phyloP scores from a whole-genome alignment of 1,140 invertebrate genomes.

The Heliothis subflexa region DNA sequence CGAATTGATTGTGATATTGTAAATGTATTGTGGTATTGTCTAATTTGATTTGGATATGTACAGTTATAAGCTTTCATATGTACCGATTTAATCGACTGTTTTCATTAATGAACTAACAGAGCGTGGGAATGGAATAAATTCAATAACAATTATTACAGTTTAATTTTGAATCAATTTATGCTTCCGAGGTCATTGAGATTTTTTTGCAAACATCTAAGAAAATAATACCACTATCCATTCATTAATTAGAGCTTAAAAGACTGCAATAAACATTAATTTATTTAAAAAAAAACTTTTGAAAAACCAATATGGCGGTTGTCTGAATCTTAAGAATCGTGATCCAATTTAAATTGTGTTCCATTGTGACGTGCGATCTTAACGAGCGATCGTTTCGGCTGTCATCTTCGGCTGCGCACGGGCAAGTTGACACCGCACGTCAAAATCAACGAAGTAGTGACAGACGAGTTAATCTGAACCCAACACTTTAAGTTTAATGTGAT shows the following conservation, averaged over 20 bases:
- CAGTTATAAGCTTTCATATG: background rate
- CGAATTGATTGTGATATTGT: constrained; percentile 13
- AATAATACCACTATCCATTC: too few relatives aligned
- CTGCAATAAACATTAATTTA: too few relatives aligned
- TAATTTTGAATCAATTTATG: too few relatives aligned
- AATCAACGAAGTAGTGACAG: constrained; percentile 67
- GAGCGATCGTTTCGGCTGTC: constrained; percentile 57
- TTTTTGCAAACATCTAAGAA: too few relatives aligned
- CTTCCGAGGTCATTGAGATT: too few relatives aligned
- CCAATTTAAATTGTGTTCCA: constrained; percentile 62
- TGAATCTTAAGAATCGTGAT: constrained; percentile 50
- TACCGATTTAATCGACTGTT: background rate
- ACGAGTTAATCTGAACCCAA: constrained; percentile 74
- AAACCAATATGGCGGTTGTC: background rate
- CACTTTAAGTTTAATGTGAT: constrained; percentile 51
- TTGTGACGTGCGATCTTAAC: constrained; percentile 50
- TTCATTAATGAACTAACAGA: background rate
- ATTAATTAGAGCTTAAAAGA: too few relatives aligned
- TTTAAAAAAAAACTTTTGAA: too few relatives aligned
- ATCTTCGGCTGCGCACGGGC: constrained; percentile 54
- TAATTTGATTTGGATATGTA: constrained; percentile 9
- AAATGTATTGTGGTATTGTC: constrained; percentile 10
- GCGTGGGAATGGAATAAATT: background rate
- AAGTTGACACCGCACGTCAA: constrained; percentile 68
- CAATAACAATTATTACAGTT: background rate